Evolutionary conservation across 2,888 invertebrate species (phyloP).

Genomic region (Troides oblongomaculatus): DNA sequence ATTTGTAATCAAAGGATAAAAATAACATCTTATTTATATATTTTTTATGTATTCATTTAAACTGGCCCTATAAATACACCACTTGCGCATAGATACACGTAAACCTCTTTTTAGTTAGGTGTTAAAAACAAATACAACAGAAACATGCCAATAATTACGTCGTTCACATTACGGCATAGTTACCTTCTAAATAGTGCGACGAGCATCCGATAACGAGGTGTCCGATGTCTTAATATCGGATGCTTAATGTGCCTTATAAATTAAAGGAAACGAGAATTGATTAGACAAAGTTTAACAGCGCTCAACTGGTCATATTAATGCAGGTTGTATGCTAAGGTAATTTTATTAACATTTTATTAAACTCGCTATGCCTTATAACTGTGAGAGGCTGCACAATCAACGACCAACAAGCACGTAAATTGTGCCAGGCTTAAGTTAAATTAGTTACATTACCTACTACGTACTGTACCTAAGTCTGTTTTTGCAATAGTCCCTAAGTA

Average conservation of each 20-base stretch:
- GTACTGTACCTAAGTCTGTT: slow-evolving; percentile 21
- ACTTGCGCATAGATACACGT: too few relatives aligned
- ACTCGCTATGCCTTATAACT: slow-evolving; percentile 38
- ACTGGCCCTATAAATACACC: too few relatives aligned
- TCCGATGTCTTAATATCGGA: slow-evolving; percentile 60
- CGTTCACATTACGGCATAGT: slow-evolving; percentile 3
- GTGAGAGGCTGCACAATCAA: slow-evolving; percentile 52
- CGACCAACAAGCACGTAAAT: slow-evolving; percentile 55
- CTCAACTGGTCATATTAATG: slow-evolving; percentile 54
- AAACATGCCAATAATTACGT: neutral
- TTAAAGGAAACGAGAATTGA: slow-evolving; percentile 53
- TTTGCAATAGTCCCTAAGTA: slow-evolving; percentile 27
- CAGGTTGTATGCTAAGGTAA: slow-evolving; percentile 54
- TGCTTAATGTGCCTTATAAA: slow-evolving; percentile 52
- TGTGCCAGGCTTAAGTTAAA: slow-evolving; percentile 40
- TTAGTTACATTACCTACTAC: slow-evolving; percentile 26
- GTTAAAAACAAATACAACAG: slow-evolving; percentile 5
- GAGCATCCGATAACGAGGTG: slow-evolving; percentile 48
- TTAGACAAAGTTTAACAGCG: slow-evolving; percentile 51
- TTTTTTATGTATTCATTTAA: too few relatives aligned
- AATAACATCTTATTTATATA: too few relatives aligned
- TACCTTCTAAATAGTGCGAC: slow-evolving; percentile 35
- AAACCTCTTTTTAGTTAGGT: neutral
- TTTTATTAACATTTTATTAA: slow-evolving; percentile 67
- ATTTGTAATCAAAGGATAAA: too few relatives aligned